These are phyloP conservation scores for Podocnemis expansa DNA, from an alignment of 2,113 vertebrate genomes.

Conservation along the genomic window DNA sequence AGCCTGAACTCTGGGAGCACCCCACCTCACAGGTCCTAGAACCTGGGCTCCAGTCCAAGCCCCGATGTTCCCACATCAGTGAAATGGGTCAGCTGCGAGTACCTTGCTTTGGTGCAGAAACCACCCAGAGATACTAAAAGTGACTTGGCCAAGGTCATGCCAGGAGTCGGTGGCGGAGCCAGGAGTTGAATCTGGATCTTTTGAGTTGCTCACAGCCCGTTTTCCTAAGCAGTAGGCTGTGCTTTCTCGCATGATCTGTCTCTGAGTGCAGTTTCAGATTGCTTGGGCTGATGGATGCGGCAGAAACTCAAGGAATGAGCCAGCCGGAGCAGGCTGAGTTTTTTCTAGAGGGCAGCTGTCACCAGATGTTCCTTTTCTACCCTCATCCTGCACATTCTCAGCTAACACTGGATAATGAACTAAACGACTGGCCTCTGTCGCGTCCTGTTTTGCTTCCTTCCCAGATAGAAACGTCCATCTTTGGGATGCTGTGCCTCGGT, in stretches of 20 bases:
- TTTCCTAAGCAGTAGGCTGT: neutral
- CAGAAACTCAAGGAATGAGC: neutral
- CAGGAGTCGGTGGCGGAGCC: neutral
- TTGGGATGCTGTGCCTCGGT: too few relatives aligned
- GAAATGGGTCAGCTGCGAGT: neutral
- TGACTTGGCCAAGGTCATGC: neutral
- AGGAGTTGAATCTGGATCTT: neutral
- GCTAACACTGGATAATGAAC: neutral
- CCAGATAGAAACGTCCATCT: neutral
- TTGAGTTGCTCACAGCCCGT: too few relatives aligned
- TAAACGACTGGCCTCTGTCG: neutral
- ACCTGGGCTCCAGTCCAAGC: neutral
- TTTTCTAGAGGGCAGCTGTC: neutral
- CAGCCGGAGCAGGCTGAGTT: neutral
- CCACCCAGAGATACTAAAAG: neutral
- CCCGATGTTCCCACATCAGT: neutral
- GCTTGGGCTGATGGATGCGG: neutral
- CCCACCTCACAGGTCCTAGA: neutral
- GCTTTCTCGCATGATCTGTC: neutral
- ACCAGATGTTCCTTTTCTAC: neutral
- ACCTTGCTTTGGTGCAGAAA: neutral
- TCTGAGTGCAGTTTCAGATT: neutral
- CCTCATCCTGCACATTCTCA: neutral
- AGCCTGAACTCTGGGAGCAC: too few relatives aligned
- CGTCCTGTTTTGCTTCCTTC: neutral